A percentile compares a stretch with the other conserved stretches of the same genome.
These are phyloP conservation scores for Triplophysa rosa DNA, from an alignment of 2,113 vertebrate species.

Conservation along the genomic window DNA sequence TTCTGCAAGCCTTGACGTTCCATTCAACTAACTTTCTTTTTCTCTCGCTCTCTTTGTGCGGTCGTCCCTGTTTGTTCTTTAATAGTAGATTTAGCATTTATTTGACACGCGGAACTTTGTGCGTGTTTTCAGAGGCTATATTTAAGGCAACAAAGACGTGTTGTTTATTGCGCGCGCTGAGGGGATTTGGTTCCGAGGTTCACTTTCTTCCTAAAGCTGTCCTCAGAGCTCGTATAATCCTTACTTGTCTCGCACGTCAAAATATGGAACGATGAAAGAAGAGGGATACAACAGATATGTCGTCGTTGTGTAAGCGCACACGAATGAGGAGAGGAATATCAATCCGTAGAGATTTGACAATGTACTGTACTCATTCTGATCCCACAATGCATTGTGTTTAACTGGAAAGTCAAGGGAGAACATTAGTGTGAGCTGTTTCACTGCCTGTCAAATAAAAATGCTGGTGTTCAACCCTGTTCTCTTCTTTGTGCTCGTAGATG, in stretches of 20 bases:
- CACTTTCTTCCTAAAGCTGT: conserved; percentile 43
- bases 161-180: conserved; percentile 31
- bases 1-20: conserved; percentile 22
- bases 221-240: conserved; percentile 42
- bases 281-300: conserved; percentile 27
- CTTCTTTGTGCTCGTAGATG: conserved; percentile 83
- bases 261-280: conserved; percentile 35
- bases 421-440: conserved; percentile 30
- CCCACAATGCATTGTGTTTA: conserved; percentile 22
- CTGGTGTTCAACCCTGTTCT: conserved; percentile 46
- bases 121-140: conserved; percentile 38
- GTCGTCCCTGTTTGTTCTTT: conserved; percentile 20
- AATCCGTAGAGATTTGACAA: conserved; percentile 38
- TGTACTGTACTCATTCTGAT: conserved; percentile 7
- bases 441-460: conserved; percentile 42
- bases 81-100: conserved; percentile 43
- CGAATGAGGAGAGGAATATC: conserved; percentile 30
- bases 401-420: conserved; percentile 34
- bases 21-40: conserved; percentile 28
- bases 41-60: conserved; percentile 7
- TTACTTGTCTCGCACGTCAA: conserved; percentile 53
- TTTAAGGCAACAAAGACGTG: conserved; percentile 42
- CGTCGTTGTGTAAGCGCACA: conserved; percentile 12
- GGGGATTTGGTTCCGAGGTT: conserved; percentile 37
- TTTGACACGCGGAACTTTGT: conserved; percentile 38